phyloP scores from a whole-genome alignment of 2,797 vertebrate genomes.

The Ficedula albicollis region DNA sequence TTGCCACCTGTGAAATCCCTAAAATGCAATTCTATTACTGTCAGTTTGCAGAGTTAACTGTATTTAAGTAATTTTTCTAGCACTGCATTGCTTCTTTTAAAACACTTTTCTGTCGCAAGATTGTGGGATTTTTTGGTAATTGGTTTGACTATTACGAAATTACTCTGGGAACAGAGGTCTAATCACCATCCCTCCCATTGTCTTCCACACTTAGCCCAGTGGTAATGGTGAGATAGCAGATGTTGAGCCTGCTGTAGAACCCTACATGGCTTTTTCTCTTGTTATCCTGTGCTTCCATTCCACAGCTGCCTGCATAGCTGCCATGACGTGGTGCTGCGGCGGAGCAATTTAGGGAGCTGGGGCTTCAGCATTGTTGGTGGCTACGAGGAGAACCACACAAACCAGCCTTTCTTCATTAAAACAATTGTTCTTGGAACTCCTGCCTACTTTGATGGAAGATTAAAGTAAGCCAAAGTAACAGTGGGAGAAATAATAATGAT shows the following conservation, averaged over 20 bases:
- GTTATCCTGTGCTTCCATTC: neutral
- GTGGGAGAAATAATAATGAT: neutral
- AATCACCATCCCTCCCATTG: neutral
- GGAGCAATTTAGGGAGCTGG: slow-evolving; percentile 95
- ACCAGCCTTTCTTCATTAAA: slow-evolving; percentile 99
- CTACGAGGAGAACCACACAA: slow-evolving; percentile 95
- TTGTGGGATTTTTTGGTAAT: neutral
- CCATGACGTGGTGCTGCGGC: slow-evolving; percentile 92
- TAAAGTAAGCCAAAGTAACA: slow-evolving; percentile 86
- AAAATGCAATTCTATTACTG: neutral
- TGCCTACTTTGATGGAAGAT: slow-evolving; percentile 94
- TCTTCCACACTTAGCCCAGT: neutral
- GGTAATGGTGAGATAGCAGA: neutral
- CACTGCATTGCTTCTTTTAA: neutral
- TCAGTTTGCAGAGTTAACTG: neutral
- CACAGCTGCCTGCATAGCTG: slow-evolving; percentile 92
- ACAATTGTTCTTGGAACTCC: slow-evolving; percentile 98
- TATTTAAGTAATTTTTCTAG: neutral
- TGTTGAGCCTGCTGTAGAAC: neutral
- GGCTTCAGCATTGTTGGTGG: slow-evolving; percentile 98
- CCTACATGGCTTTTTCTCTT: neutral
- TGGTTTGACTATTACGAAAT: neutral
- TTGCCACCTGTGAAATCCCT: slow-evolving; percentile 10
- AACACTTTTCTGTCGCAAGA: neutral
- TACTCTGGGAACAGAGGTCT: neutral